These are phyloP conservation scores for Dendropsophus ebraccatus DNA, from an alignment of 2,113 vertebrate species.

Conservation along the genomic window DNA sequence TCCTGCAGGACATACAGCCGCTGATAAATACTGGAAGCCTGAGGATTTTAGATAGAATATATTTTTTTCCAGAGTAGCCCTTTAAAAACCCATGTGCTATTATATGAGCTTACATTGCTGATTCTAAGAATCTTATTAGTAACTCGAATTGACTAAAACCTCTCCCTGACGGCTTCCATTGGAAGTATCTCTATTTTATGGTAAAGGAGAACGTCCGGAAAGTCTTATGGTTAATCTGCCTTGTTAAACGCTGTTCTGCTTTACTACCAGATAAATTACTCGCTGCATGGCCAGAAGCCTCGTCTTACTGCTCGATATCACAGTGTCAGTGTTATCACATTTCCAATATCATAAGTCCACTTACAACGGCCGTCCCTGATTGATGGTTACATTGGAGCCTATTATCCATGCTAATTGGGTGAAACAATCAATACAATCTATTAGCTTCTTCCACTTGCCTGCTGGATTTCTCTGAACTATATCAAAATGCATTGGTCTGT, in stretches of 20 bases:
- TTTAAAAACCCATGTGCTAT: no score
- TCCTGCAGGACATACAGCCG: no score
- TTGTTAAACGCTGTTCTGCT: neutral
- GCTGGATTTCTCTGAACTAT: neutral
- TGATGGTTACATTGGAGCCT: neutral
- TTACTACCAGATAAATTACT: neutral
- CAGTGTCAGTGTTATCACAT: constrained; percentile 14
- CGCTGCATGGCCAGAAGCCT: neutral
- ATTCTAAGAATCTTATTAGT: no score
- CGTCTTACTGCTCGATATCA: neutral
- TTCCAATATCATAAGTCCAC: constrained; percentile 12
- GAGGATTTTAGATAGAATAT: no score
- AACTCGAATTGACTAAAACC: no score
- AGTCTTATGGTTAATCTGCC: neutral
- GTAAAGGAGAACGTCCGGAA: neutral
- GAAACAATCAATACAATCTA: constrained; percentile 22
- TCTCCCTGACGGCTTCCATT: no score
- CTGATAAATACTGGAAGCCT: no score
- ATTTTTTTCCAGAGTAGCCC: no score
- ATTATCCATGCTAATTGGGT: constrained; percentile 16
- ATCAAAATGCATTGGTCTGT: neutral
- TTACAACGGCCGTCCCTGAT: neutral
- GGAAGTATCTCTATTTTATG: no score
- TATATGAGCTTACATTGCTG: no score
- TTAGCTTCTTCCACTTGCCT: neutral